Conservation (phyloP, 2,888 invertebrate genomes). For the Plemyria rubiginata region DNA sequence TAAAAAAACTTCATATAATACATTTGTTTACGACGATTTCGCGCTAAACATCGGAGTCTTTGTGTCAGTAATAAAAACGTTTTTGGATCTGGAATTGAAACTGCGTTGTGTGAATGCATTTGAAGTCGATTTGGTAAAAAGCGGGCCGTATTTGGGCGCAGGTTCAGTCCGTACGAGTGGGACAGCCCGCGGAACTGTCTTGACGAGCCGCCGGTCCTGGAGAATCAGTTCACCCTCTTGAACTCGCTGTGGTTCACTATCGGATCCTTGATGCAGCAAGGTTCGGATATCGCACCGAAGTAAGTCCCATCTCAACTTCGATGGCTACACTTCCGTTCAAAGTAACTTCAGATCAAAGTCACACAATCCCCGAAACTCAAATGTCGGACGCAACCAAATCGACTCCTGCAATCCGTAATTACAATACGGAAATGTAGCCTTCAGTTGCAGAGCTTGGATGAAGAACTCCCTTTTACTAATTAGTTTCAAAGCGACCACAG, state of each 20-base stretch:
- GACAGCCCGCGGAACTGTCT: constrained; percentile 94
- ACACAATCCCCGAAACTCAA: constrained; percentile 31
- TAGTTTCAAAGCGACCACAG: constrained; percentile 81
- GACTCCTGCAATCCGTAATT: constrained; percentile 50
- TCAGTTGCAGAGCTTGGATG: constrained; percentile 67
- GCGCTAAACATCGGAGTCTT: neutral
- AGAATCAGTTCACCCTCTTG: constrained; percentile 95
- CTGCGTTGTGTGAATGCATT: constrained; percentile 39
- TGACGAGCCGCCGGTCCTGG: constrained; percentile 93
- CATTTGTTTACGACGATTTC: constrained; percentile 18
- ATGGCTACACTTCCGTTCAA: constrained; percentile 63
- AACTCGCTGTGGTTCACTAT: constrained; percentile 98
- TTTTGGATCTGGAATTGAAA: constrained; percentile 36
- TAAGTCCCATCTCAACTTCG: constrained; percentile 84
- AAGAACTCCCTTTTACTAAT: constrained; percentile 75
- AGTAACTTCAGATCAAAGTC: constrained; percentile 33
- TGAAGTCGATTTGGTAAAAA: constrained; percentile 51
- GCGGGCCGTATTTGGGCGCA: constrained; percentile 82
- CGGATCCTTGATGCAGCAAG: constrained; percentile 96
- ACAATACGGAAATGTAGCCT: constrained; percentile 72
- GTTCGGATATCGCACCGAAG: constrained; percentile 96
- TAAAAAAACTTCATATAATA: constrained; percentile 23
- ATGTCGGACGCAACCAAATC: constrained; percentile 37
- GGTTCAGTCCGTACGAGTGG: constrained; percentile 97
- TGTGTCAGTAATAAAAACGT: neutral